Evolutionary conservation across 92 coral and sea anemone species (phyloP), one percentile per base, ranked within the genome.

Genomic region (Galaxea fascicularis): DNA sequence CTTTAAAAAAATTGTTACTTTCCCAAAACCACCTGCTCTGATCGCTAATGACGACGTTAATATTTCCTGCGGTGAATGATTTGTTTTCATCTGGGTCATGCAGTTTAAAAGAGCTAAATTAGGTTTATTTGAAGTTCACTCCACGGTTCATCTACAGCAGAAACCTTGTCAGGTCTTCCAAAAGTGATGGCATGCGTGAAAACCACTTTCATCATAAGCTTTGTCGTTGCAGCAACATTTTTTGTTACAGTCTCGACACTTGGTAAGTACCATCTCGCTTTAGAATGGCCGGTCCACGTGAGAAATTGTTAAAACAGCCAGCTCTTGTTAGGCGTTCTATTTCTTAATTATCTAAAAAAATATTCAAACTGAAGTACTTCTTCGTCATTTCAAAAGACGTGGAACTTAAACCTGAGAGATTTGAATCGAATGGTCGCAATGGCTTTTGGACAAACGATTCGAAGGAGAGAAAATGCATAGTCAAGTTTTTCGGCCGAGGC

Each of bases 221-320:
- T 76, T 25, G 15, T 35, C 22, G 47, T 76, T 21, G 15, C 58
- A 69, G 10, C 69, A 57, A 59, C 26, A 57, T 26, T 58, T 14
- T 30, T 24, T 10, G 67, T 60, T 39, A 58, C 80, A 76, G 69
- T 56, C 10, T 76, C 52, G 80, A 41, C 52, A 15, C 64, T 29
- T 28, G 80, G 80, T 76, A 21, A 76, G 80, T 39, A 56, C 11
- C 9, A 1, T 44, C 3, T 49, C 14, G 1, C 56, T 11, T 49
- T 49, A 49, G 15, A 49, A 0, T 29, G 8, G 17, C 10, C 29
- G 4, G n/a, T 14, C 17, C 14, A 1, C 44, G 16, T 27, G 18
- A 26, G 6, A 20, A 17, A 26, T 7, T 26, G 24, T 28, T 27
- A 6, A 31, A 49, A 15, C 13, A 2, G 56, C 56, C 56, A 49